Evolutionary conservation across 2,888 invertebrate species (phyloP), one percentile per base, ranked within the genome.

Genomic region (Eupithecia inturbata): DNA sequence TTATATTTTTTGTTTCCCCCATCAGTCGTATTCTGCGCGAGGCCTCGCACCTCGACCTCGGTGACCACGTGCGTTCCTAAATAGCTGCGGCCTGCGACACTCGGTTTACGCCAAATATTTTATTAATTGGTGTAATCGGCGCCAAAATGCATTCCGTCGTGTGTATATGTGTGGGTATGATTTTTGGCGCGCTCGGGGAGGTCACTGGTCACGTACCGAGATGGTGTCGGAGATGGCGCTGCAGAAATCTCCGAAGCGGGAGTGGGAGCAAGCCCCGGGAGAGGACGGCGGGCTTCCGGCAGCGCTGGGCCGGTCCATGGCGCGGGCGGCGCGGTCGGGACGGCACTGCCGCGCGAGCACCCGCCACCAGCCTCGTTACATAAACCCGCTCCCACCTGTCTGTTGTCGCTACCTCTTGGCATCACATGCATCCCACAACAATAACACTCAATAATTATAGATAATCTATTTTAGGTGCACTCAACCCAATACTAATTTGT

Each of bases 381-480:
- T 91, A 92, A 92, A 90, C 89, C 86, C 81, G 90, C 92, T 90
- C 91, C 88, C 92, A 93, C 93, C 93, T 93, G 92, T 91, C 91
- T 88, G 90, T 89, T 91, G 91, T 91, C 91, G 88, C 89, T 89
- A 83, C 89, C 89, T 89, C 88, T 92, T 93, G 92, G 93, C 93
- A 92, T 90, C 89, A 85, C 85, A 84, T 91, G 89, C 91, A 87
- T 84, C 87, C 85, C 90, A 91, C 88, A 91, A 94, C 92, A 93
- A 93, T 89, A 93, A 93, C 91, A 94, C 86, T 89, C 87, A 92
- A 92, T 91, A 92, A 92, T 93, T 92, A 92, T 93, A 94, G 93
- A 91, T 85, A 85, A 75, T 81, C 87, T 92, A 93, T 92, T 92
- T 92, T 84, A 81, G 88, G 85, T 83, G 82, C 85, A 88, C 88